A percentile compares a stretch with the other conserved stretches of the same genome.
Conservation (phyloP, 1,140 invertebrate genomes). For the Zaprionus taronus region DNA sequence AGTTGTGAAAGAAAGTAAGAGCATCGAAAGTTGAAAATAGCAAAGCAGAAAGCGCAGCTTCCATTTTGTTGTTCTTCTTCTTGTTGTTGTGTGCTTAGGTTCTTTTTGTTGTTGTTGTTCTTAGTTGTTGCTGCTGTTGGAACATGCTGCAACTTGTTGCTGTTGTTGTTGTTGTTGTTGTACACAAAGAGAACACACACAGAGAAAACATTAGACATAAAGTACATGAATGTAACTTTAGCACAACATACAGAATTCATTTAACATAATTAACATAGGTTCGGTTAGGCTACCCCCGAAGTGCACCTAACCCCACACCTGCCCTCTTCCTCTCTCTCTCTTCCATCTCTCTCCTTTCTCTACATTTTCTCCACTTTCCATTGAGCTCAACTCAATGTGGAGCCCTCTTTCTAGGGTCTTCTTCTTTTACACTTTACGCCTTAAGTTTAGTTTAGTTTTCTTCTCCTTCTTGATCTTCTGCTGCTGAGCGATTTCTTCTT, state of each 20-base stretch:
- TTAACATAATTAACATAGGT: constrained; percentile 68
- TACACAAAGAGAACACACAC: constrained; percentile 68
- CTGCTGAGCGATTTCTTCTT: constrained; percentile 55
- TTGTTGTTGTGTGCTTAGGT: not conserved
- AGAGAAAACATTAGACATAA: constrained; percentile 24
- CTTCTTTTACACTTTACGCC: constrained; percentile 53
- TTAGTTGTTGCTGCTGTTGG: constrained; percentile 4
- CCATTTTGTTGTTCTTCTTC: constrained; percentile 6
- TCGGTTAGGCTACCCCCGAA: not conserved
- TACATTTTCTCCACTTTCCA: not conserved
- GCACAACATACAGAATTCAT: constrained; percentile 80
- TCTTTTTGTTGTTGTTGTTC: constrained; percentile 12
- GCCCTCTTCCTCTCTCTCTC: not conserved
- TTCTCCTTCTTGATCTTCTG: constrained; percentile 17
- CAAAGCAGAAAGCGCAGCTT: not conserved
- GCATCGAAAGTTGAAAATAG: not conserved
- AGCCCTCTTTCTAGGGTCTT: constrained; percentile 10
- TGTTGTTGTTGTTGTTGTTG: constrained; percentile 14
- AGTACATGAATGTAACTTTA: constrained; percentile 73
- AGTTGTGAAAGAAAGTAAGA: constrained; percentile 18
- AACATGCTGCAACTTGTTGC: constrained; percentile 68
- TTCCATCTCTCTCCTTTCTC: not conserved
- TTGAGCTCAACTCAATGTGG: constrained; percentile 51
- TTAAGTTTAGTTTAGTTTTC: constrained; percentile 31
- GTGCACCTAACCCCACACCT: not conserved